phyloP scores from a whole-genome alignment of 2,888 invertebrate genomes.

The Chaetoderma sp. region DNA sequence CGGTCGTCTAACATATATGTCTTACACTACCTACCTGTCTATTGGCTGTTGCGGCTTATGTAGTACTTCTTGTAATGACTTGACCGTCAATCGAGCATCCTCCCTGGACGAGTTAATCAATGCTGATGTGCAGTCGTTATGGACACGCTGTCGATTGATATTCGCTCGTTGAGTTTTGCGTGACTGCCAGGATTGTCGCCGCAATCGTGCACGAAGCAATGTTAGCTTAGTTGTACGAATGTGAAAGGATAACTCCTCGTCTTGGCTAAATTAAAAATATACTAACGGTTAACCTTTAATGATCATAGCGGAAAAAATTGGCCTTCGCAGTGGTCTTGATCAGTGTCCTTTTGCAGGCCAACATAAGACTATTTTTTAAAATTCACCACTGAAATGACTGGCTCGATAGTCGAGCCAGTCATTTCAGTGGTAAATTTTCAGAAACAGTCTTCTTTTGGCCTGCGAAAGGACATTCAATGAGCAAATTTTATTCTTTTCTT shows the following conservation, averaged over 20 bases:
- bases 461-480: no score
- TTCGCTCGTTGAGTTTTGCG: conserved; percentile 53
- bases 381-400: no score
- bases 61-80: conserved; percentile 46
- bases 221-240: conserved; percentile 57
- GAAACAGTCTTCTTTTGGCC: no score
- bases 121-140: conserved; percentile 54
- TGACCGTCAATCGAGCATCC: conserved; percentile 45
- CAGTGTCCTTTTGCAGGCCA: no score
- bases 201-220: conserved; percentile 61
- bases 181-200: conserved; percentile 72
- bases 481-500: no score
- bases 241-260: conserved; percentile 19
- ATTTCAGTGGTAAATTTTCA: no score
- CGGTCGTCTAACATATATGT: no score
- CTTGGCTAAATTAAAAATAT: background rate
- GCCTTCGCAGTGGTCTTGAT: no score
- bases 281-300: background rate
- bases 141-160: conserved; percentile 34
- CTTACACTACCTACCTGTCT: no score
- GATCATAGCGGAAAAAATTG: background rate
- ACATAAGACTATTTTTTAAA: no score
- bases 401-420: no score
- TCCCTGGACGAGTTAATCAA: conserved; percentile 65
- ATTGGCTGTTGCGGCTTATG: conserved; percentile 28